A percentile compares a stretch with the other conserved stretches of the same genome.
These are phyloP conservation scores for Neoarius graeffei DNA, from an alignment of 2,113 vertebrate species.

Conservation along the genomic window DNA sequence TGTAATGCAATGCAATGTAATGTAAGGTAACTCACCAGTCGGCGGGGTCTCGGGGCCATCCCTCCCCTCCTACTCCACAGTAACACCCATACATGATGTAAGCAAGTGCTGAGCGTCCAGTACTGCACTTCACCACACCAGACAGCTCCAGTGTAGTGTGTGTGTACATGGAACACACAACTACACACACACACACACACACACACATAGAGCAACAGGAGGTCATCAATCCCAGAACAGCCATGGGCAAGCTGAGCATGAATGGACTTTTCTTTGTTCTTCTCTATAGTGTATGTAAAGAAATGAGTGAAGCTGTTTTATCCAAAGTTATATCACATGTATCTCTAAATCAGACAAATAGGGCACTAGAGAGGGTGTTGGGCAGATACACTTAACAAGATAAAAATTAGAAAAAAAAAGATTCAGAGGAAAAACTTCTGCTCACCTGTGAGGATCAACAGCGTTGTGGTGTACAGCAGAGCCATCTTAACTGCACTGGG, in stretches of 20 bases:
- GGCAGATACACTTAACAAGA: background rate
- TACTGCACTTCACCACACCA: slow-evolving; percentile 78
- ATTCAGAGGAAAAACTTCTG: background rate
- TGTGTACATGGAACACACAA: background rate
- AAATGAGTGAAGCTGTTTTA: background rate
- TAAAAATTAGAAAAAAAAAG: background rate
- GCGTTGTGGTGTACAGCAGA: slow-evolving; percentile 8
- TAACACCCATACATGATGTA: slow-evolving; percentile 86
- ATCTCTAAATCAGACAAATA: background rate
- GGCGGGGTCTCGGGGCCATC: slow-evolving; percentile 53
- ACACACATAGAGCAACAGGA: background rate
- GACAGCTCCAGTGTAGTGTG: slow-evolving; percentile 76
- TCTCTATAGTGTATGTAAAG: background rate
- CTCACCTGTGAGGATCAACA: slow-evolving; percentile 33
- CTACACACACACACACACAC: slow-evolving; percentile 15
- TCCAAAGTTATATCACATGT: background rate
- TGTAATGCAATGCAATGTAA: too few species aligned
- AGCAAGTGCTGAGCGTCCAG: slow-evolving; percentile 73
- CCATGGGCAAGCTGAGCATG: background rate
- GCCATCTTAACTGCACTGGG: slow-evolving; percentile 1
- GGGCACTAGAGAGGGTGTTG: background rate
- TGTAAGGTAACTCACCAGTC: slow-evolving; percentile 71
- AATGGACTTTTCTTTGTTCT: background rate
- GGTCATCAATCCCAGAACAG: background rate
- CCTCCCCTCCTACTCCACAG: slow-evolving; percentile 83